Base-by-base conservation (phyloP, 1,140 invertebrate species). In the Campoletis sonorensis region DNA sequence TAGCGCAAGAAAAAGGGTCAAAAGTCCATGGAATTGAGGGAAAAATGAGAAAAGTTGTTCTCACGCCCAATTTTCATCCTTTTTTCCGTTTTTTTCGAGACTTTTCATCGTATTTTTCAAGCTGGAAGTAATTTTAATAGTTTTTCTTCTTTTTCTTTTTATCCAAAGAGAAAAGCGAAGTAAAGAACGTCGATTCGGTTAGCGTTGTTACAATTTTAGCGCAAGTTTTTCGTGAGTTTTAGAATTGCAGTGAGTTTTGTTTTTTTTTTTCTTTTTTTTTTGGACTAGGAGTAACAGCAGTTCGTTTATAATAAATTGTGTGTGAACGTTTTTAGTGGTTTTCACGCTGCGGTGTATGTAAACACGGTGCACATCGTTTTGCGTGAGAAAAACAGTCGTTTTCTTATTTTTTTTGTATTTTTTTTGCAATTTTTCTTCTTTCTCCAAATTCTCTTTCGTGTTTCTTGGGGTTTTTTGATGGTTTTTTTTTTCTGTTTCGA, bases 371-470 rank as follows among this genome's bases (percentile, higher is more conserved):
- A 54, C 18, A 54, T 54, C 18, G n/a, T 16, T 54, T 8, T n/a
- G 51, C 40, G 40, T 45, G 11, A 45, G 51, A 54, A 54, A 54
- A 54, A 54, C 51, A 54, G 51, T 54, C 51, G 51, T n/a, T n/a
- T n/a, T n/a, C n/a, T n/a, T n/a, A n/a, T n/a, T n/a, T n/a, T n/a
- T n/a, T n/a, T n/a, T n/a, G n/a, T n/a, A 54, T 54, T 5, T 10
- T 54, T 21, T 54, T 4, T n/a, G 51, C 51, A 54, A 54, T 54
- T 54, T n/a, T 54, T 54, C n/a, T 54, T 64, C 3, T n/a, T 4
- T 58, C 3, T 58, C 5, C 54, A n/a, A n/a, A n/a, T 21, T n/a
- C 11, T n/a, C 54, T n/a, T 58, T 21, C 11, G 54, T 58, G 18
- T 58, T 58, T 58, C 5, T 58, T 58, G 51, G 51, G 51, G 51